Percentiles rank a stretch among this genome's conserved stretches.
These are phyloP conservation scores for Dasyurus viverrinus DNA, from an alignment of 2,113 vertebrate species.

Conservation along the genomic window DNA sequence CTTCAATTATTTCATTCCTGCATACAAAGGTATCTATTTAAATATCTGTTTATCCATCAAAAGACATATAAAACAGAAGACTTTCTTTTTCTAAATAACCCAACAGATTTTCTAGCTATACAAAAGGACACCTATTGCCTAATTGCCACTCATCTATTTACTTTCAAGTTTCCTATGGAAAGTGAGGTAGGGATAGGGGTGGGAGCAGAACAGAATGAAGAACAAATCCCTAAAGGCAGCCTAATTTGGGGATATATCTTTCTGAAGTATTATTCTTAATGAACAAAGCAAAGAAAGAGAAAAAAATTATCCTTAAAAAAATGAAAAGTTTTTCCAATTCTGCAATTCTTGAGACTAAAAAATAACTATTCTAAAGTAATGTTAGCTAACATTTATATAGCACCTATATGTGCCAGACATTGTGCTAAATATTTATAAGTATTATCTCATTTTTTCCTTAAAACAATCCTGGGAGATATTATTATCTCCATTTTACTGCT, in stretches of 20 bases:
- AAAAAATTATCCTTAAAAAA: not conserved
- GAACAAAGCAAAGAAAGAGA: not conserved
- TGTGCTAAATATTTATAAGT: not conserved
- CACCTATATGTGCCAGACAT: not conserved
- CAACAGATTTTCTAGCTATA: slow-evolving; percentile 23
- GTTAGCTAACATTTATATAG: not conserved
- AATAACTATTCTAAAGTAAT: not conserved
- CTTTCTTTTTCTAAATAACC: slow-evolving; percentile 19
- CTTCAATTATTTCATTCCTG: slow-evolving; percentile 32
- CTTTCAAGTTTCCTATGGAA: not conserved
- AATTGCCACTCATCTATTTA: not conserved
- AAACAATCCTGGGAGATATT: not conserved
- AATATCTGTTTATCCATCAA: slow-evolving; percentile 22
- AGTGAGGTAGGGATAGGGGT: not conserved
- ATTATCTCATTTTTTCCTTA: not conserved
- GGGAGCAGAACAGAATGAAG: not conserved
- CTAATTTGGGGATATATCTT: not conserved
- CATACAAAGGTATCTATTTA: slow-evolving; percentile 26
- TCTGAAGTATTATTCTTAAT: not conserved
- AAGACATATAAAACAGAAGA: slow-evolving; percentile 39
- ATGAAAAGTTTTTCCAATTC: not conserved
- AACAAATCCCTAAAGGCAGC: not conserved
- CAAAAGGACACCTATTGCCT: not conserved
- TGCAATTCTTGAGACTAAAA: not conserved
- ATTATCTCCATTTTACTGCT: not conserved